A percentile compares a stretch with the other conserved stretches of the same genome.
Conservation (phyloP, 2,113 vertebrate genomes). For the Channa argus region DNA sequence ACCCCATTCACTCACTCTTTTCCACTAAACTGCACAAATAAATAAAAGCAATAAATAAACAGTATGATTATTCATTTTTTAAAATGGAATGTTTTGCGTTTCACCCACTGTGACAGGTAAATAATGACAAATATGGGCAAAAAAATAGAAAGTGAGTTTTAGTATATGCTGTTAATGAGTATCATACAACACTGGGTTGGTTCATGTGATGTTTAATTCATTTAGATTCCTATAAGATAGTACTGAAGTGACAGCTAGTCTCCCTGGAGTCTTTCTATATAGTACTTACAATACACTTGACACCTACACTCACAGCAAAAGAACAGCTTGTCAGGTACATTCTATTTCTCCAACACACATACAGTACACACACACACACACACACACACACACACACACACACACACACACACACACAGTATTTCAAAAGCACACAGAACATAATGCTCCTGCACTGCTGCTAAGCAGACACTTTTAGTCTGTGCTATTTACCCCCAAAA, state of each 20-base stretch:
- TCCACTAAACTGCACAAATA: neutral
- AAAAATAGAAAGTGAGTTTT: neutral
- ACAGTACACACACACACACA: neutral
- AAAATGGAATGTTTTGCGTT: constrained; percentile 8
- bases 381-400: constrained; percentile 4
- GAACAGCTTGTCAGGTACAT: constrained; percentile 56
- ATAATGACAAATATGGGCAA: neutral
- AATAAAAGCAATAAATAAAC: constrained; percentile 11
- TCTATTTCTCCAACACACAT: constrained; percentile 1
- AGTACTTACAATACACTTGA: constrained; percentile 42
- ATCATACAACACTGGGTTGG: constrained; percentile 8
- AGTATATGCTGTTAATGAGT: constrained; percentile 2
- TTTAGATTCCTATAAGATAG: constrained; percentile 39
- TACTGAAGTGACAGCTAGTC: constrained; percentile 26
- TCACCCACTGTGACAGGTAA: neutral
- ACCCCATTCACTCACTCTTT: constrained; percentile 29
- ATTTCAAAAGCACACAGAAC: constrained; percentile 46
- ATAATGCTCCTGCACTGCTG: constrained; percentile 43
- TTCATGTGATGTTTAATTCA: constrained; percentile 17
- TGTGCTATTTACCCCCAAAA: constrained; percentile 52
- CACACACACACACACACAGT: neutral
- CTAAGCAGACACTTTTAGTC: constrained; percentile 54
- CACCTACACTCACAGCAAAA: constrained; percentile 60
- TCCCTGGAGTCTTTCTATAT: constrained; percentile 23
- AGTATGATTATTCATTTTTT: neutral